Evolutionary conservation across 2,113 vertebrate genomes (phyloP).

Genomic region (Grallaria varia): DNA sequence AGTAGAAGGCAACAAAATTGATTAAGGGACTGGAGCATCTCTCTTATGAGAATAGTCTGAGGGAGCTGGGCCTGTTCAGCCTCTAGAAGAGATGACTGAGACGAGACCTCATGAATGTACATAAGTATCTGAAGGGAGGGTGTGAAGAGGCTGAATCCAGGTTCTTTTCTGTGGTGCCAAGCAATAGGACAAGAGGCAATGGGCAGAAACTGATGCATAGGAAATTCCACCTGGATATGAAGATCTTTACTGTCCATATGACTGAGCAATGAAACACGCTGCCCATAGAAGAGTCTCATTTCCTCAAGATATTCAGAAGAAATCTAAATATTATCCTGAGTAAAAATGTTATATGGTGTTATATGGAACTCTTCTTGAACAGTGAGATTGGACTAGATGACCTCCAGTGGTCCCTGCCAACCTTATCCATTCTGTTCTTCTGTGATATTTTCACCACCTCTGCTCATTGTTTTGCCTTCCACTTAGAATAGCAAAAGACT

Average conservation of each 20-base stretch:
- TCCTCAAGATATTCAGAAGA: not conserved
- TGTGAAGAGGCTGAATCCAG: not conserved
- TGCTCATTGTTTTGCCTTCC: not conserved
- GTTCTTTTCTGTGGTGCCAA: fast-evolving
- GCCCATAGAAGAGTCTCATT: not conserved
- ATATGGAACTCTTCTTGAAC: not conserved
- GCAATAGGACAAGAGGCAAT: not conserved
- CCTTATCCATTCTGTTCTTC: not conserved
- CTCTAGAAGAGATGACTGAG: not conserved
- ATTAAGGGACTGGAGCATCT: not conserved
- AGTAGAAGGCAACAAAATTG: not conserved
- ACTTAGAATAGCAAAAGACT: not conserved
- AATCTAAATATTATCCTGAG: not conserved
- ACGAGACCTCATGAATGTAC: not conserved
- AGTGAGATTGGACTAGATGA: not conserved
- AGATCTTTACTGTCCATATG: not conserved
- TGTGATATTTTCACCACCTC: not conserved
- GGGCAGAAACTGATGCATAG: not conserved
- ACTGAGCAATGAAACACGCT: not conserved
- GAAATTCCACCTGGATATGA: not conserved
- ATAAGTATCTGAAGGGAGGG: not conserved
- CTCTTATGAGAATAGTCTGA: not conserved
- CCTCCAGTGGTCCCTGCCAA: not conserved
- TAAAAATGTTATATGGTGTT: no score
- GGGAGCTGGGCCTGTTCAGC: not conserved